Evolutionary conservation across 2,888 invertebrate genomes (phyloP).

Genomic region (Neoaliturus tenellus): DNA sequence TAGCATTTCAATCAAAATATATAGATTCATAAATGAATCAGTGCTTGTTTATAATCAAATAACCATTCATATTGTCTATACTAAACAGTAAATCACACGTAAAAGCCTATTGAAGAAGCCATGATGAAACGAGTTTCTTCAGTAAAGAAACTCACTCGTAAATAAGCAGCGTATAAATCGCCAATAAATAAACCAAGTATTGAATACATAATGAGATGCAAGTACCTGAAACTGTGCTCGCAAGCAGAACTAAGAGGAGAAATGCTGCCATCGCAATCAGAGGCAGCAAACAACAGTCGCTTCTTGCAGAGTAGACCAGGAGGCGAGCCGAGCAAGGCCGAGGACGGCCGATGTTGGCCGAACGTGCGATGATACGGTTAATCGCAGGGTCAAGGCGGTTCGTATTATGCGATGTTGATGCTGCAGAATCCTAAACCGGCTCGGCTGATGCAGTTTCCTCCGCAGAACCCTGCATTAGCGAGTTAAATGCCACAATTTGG

Average conservation of each 20-base stretch:
- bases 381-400: constrained; percentile 17
- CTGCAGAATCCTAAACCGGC: neutral
- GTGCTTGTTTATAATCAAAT: too few species aligned
- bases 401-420: neutral
- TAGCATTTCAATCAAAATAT: too few species aligned
- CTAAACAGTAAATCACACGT: too few species aligned
- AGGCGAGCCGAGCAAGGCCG: neutral
- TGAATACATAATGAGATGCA: neutral
- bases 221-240: constrained; percentile 25
- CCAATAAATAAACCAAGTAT: neutral
- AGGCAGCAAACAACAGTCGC: neutral
- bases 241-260: constrained; percentile 19
- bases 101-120: too few species aligned
- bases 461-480: neutral
- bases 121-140: neutral
- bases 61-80: too few species aligned
- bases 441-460: neutral
- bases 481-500: too few species aligned
- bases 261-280: constrained; percentile 31
- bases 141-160: neutral
- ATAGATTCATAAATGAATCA: too few species aligned
- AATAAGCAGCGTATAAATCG: neutral
- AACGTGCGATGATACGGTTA: constrained; percentile 35
- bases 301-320: neutral
- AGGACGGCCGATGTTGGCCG: constrained; percentile 25